Base-by-base conservation (phyloP, 2,888 invertebrate species). In the Merodon equestris region DNA sequence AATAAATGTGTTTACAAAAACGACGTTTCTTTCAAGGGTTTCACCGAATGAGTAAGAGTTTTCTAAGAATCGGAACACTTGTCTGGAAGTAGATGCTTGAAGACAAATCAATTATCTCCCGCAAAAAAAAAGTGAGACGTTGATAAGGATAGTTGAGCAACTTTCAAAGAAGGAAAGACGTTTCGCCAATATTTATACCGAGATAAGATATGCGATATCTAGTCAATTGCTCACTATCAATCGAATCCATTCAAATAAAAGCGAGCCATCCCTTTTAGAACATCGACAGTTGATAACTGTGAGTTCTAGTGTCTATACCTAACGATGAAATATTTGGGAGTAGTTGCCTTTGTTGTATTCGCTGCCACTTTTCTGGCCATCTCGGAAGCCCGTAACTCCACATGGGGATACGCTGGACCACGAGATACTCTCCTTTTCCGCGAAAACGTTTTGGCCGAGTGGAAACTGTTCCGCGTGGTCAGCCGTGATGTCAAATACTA, bases 381-480 rank as follows among this genome's bases (percentile, higher is more conserved):
- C 15, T 34, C 74, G 18, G 74, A 79, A 7, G 73, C 38, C 12
- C 18, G 9, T 0, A 70, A 70, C 27, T 36, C 50, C 7, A 73
- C 68, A 1, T 79, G 58, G 58, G 79, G 79, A 12, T 3, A 9
- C 14, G 42, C 44, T 1, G 68, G 79, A 9, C 63, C 73, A 1
- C 57, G 36, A 1, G 79, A 79, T 14, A 51, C 64, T 4, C 68
- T 79, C 1, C 63, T 79, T 0, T 68, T 74, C 36, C 79, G 74
- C 44, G 73, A 79, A 64, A 40, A 68, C 14, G 63, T 79, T 13
- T 64, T 64, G 0, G 10, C 64, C 15, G 64, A 70, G 48, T 79
- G 68, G 68, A 79, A 79, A 50, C 19, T 79, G 1, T 18, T 79
- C n/a, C 73, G 79, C 27, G 68, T 79, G 54, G 74, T 79, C 15